Evolutionary conservation across 2,113 vertebrate species (phyloP).

Genomic region (Eretmochelys imbricata): DNA sequence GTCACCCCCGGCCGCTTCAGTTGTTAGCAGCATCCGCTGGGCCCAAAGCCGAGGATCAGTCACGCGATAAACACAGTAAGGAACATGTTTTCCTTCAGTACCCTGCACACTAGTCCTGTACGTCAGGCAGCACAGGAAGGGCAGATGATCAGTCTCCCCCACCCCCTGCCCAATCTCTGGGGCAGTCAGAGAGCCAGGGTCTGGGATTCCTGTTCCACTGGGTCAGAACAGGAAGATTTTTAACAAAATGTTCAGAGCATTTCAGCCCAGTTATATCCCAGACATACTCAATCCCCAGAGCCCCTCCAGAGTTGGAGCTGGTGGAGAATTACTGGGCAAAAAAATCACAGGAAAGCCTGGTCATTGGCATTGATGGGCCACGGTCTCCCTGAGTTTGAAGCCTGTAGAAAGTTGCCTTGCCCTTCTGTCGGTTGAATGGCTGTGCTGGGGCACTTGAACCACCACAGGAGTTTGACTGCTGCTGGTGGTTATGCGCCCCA

Average conservation of each 20-base stretch:
- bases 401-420: too few species aligned
- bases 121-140: background rate
- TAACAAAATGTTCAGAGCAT: background rate
- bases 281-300: background rate
- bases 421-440: background rate
- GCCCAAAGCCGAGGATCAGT: background rate
- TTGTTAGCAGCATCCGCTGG: background rate
- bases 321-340: background rate
- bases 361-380: background rate
- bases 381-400: background rate
- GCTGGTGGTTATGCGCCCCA: background rate
- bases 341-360: background rate
- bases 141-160: background rate
- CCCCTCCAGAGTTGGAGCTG: background rate
- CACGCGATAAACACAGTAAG: background rate
- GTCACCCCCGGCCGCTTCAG: too few species aligned
- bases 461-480: background rate
- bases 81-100: background rate
- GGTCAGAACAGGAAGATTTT: background rate
- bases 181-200: background rate
- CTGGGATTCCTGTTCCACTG: background rate
- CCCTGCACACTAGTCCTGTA: background rate
- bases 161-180: background rate
- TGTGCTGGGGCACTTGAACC: background rate
- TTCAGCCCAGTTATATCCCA: background rate